Percentiles rank a stretch among this genome's conserved stretches.
phyloP scores from a whole-genome alignment of 2,888 invertebrate species.

The Dryomyza anilis region DNA sequence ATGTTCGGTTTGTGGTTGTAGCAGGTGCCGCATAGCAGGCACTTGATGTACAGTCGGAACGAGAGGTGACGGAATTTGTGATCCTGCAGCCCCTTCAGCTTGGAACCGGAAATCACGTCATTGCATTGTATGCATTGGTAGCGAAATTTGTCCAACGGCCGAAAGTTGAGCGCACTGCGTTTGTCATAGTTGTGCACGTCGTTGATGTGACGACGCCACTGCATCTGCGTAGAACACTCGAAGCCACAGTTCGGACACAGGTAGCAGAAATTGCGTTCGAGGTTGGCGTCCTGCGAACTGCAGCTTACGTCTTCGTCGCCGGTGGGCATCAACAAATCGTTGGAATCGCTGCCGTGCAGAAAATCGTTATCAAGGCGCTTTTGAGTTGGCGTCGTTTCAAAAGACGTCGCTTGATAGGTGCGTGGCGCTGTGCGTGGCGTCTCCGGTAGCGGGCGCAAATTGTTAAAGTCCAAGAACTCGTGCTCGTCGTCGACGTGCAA shows the following conservation, averaged over 20 bases:
- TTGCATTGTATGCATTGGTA: constrained; percentile 51
- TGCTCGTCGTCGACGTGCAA: constrained; percentile 49
- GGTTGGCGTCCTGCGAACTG: background rate
- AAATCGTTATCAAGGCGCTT: background rate
- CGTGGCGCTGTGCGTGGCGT: constrained; percentile 21
- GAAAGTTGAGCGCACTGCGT: constrained; percentile 48
- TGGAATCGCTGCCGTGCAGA: constrained; percentile 33
- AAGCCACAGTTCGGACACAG: constrained; percentile 52
- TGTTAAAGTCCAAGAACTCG: constrained; percentile 39
- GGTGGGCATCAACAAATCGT: constrained; percentile 35
- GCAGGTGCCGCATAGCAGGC: constrained; percentile 51
- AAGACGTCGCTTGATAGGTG: background rate
- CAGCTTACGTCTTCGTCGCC: constrained; percentile 31
- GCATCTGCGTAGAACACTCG: constrained; percentile 48
- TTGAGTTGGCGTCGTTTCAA: background rate
- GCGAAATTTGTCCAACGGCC: constrained; percentile 51
- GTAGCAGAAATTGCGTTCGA: constrained; percentile 46
- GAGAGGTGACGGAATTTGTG: constrained; percentile 54
- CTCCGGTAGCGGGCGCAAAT: constrained; percentile 22
- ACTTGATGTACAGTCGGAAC: constrained; percentile 50
- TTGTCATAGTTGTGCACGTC: constrained; percentile 53
- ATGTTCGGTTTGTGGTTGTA: constrained; percentile 56
- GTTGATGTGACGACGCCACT: constrained; percentile 55
- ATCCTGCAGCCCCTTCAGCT: constrained; percentile 54
- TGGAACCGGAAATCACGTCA: constrained; percentile 50